Evolutionary conservation across 1,140 invertebrate genomes (phyloP).

Genomic region (Trachelipus rathkii): DNA sequence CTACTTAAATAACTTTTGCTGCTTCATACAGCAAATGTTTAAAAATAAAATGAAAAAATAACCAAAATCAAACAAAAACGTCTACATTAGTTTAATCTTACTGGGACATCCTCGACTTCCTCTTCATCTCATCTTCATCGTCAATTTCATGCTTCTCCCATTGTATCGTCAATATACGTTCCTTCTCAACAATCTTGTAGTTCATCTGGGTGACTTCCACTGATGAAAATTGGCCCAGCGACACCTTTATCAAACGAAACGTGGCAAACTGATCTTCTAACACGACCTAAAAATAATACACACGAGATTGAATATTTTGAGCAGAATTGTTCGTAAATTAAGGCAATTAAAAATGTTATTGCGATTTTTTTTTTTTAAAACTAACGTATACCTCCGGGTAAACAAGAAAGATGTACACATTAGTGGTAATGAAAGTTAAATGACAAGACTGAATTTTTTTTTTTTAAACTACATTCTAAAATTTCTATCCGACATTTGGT

Average conservation of each 20-base stretch:
- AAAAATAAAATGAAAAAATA: not conserved
- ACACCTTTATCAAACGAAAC: not conserved
- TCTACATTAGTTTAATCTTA: not conserved
- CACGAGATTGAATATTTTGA: too few relatives aligned
- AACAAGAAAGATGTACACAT: too few relatives aligned
- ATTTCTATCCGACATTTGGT: too few relatives aligned
- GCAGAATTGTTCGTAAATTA: too few relatives aligned
- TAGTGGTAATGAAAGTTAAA: too few relatives aligned
- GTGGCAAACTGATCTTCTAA: slow-evolving; percentile 10
- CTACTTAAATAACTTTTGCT: too few relatives aligned
- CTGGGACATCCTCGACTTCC: slow-evolving; percentile 2
- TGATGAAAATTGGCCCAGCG: not conserved
- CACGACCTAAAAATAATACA: not conserved
- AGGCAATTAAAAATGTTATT: too few relatives aligned
- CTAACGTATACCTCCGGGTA: too few relatives aligned
- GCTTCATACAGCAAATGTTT: too few relatives aligned
- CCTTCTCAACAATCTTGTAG: slow-evolving; percentile 10
- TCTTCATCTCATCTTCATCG: slow-evolving; percentile 14
- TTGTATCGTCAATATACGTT: not conserved
- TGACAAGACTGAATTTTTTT: too few relatives aligned
- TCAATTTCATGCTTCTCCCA: not conserved
- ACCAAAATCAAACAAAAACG: not conserved
- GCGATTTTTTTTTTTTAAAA: too few relatives aligned
- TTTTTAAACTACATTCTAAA: too few relatives aligned
- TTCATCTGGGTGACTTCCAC: not conserved